Percentiles rank a stretch among this genome's conserved stretches.
Conservation (phyloP, 1,140 invertebrate genomes). For the Spodoptera litura region DNA sequence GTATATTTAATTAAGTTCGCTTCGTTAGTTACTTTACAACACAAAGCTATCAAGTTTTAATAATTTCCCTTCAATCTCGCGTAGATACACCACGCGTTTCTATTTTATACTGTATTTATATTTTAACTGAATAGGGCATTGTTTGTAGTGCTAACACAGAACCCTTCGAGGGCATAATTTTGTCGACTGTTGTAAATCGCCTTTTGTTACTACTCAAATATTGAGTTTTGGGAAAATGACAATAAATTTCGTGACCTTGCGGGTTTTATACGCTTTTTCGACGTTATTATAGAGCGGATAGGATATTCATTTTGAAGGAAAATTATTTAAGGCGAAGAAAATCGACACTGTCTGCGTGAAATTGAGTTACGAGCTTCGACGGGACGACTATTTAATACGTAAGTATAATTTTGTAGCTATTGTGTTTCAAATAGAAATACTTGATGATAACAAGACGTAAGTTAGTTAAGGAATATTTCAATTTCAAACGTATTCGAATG, state of each 20-base stretch:
- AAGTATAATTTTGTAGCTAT: no score
- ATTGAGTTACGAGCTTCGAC: background rate
- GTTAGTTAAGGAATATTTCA: no score
- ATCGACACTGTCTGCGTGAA: background rate
- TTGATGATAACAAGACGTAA: no score
- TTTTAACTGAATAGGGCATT: constrained; percentile 8
- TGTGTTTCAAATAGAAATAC: no score
- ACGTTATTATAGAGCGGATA: background rate
- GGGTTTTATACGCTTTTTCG: background rate
- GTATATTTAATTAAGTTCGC: background rate
- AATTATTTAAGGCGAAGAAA: background rate
- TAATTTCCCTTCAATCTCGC: background rate
- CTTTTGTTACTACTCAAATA: constrained; percentile 29
- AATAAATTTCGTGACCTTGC: constrained; percentile 22
- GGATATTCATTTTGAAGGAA: background rate
- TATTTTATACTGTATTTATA: background rate
- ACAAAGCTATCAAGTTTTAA: constrained; percentile 12
- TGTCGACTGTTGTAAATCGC: constrained; percentile 2
- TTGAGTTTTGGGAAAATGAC: constrained; percentile 17
- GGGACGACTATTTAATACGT: background rate
- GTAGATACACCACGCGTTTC: background rate
- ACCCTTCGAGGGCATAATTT: constrained; percentile 13
- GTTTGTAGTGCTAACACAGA: constrained; percentile 19
- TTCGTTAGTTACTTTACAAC: background rate
- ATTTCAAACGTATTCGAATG: no score